Conservation (phyloP, 2,888 invertebrate genomes). For the Folsomia candida region DNA sequence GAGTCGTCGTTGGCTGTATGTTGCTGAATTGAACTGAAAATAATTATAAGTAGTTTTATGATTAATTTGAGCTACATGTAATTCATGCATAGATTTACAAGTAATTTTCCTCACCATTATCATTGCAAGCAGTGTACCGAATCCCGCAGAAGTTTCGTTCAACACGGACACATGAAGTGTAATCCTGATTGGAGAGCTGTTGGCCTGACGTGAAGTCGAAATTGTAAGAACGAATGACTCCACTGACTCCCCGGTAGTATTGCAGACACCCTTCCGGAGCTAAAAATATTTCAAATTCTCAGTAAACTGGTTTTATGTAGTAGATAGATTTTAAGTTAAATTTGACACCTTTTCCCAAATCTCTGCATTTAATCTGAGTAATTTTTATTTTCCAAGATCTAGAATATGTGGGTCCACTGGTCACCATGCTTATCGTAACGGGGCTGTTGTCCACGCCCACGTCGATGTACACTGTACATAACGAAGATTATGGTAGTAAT, state of each 20-base stretch:
- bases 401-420: constrained; percentile 70
- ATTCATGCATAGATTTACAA: no score
- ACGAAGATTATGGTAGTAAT: no score
- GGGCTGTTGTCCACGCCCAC: constrained; percentile 76
- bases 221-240: constrained; percentile 78
- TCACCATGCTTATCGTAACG: constrained; percentile 75
- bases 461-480: constrained; percentile 76
- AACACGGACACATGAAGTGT: constrained; percentile 78
- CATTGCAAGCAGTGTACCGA: constrained; percentile 73
- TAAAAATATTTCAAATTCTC: constrained; percentile 6
- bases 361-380: constrained; percentile 75
- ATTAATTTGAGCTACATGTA: no score
- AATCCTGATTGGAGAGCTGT: constrained; percentile 84
- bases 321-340: no score
- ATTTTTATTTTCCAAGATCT: constrained; percentile 78
- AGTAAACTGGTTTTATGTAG: no score
- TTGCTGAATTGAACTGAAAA: constrained; percentile 58
- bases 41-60: no score
- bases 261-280: constrained; percentile 58
- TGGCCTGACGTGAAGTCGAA: constrained; percentile 72
- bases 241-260: constrained; percentile 75
- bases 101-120: constrained; percentile 55
- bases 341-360: constrained; percentile 66
- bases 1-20: constrained; percentile 8
- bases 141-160: constrained; percentile 85